Evolutionary conservation across 2,113 vertebrate species (phyloP).

Genomic region (Tautogolabrus adspersus): DNA sequence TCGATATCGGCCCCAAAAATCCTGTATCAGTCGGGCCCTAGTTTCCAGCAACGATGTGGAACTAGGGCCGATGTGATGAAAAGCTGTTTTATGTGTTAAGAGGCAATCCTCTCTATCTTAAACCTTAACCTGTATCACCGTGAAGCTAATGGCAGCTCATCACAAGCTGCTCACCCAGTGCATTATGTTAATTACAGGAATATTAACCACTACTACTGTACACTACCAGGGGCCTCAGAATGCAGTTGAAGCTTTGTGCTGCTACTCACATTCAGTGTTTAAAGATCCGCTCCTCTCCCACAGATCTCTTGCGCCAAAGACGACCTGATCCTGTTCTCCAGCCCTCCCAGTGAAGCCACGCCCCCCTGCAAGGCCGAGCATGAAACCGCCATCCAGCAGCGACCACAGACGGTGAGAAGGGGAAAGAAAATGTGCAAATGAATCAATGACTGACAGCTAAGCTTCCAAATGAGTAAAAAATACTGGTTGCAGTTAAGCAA

Average conservation of each 20-base stretch:
- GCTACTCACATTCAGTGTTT: not conserved
- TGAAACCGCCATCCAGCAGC: constrained; percentile 43
- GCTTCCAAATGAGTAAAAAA: no score
- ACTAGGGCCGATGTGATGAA: not conserved
- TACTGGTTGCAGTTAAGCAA: no score
- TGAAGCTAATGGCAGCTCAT: not conserved
- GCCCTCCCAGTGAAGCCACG: constrained; percentile 73
- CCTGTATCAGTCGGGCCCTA: no score
- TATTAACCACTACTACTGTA: no score
- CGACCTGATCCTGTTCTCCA: constrained; percentile 86
- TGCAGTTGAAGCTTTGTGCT: not conserved
- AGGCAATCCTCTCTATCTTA: no score
- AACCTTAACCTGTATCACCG: not conserved
- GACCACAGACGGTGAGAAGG: constrained; percentile 57
- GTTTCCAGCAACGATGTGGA: no score
- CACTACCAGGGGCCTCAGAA: no score
- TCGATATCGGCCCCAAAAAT: no score
- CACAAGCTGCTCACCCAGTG: no score
- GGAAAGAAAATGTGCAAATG: not conserved
- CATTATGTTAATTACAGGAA: no score
- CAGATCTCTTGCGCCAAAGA: constrained; percentile 90
- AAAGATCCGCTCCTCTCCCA: not conserved
- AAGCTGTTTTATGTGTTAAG: not conserved
- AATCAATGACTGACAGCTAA: no score
- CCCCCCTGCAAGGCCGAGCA: constrained; percentile 64